Evolutionary conservation across 2,797 vertebrate species (phyloP), one percentile per base, ranked within the genome.

Genomic region (Crypturellus tataupa): DNA sequence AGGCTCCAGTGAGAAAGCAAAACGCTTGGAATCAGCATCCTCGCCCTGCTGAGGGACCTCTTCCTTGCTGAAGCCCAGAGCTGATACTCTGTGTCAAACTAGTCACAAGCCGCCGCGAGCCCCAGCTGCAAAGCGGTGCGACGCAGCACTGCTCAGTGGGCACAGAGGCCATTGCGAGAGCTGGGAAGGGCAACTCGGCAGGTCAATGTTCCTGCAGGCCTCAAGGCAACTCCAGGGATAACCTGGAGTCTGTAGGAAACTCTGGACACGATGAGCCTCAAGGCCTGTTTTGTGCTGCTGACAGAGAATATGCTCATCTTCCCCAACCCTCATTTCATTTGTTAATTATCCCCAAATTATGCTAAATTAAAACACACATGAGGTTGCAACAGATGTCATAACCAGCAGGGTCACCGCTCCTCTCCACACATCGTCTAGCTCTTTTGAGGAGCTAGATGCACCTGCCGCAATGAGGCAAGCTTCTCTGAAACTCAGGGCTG

Each of bases 391-490:
- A 65, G 37, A 47, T 90, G 78, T 68, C 29, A 29, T 27, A 14
- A 77, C 17, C 29, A 68, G 55, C 18, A 94, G 25, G 27, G 44
- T 64, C 37, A 55, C 23, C 39, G 23, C 31, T 93, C 71, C 76
- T 69, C 69, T 75, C 31, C 39, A 91, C 64, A 73, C 25, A 49
- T 7, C 2, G 60, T 40, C 67, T 40, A 84, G 24, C 21, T 80
- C 33, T 75, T 83, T 51, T 24, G 37, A 73, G 23, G 37, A 94
- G 68, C 33, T 62, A 80, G 33, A n/a, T 58, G 14, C 53, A 56
- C 40, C 70, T 7, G 23, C 49, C 24, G 23, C 1, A 0, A 59
- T 25, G 12, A 83, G 19, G 67, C 1, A 17, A 83, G 12, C 23
- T 78, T 23, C 60, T 92, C n/a, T 19, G 5, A 80, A 82, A 33